A percentile compares a stretch with the other conserved stretches of the same genome.
Evolutionary conservation across 2,797 vertebrate species (phyloP).

Genomic region (Hemitrygon akajei): DNA sequence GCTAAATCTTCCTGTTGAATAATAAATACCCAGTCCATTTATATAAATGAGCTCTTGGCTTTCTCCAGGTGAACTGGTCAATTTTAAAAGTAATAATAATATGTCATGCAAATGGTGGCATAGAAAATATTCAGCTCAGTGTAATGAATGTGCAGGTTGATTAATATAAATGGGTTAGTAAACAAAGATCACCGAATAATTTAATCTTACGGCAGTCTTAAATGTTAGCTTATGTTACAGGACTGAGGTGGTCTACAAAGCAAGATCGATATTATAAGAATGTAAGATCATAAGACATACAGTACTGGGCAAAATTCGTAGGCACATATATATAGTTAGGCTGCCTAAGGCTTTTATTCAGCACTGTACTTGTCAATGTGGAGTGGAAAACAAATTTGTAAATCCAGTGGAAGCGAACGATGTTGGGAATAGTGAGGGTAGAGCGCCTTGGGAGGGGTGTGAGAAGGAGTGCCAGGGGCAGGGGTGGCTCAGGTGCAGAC

Average conservation of each 20-base stretch:
- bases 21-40: conserved; percentile 29
- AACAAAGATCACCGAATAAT: conserved; percentile 10
- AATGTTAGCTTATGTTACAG: neutral
- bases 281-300: neutral
- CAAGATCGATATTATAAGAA: neutral
- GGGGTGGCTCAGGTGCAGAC: too few species aligned
- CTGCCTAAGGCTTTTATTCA: too few species aligned
- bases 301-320: too few species aligned
- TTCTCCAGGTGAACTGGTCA: conserved; percentile 29
- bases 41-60: conserved; percentile 34
- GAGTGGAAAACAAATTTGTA: too few species aligned
- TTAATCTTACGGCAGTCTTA: neutral
- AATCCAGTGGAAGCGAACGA: too few species aligned
- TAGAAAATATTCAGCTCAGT: neutral
- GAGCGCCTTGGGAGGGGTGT: too few species aligned
- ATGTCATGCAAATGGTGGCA: neutral
- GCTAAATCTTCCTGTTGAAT: conserved; percentile 30
- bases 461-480: too few species aligned
- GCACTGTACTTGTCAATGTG: too few species aligned
- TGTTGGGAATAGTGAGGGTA: too few species aligned
- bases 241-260: neutral
- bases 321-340: too few species aligned
- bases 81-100: conserved; percentile 28
- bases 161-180: conserved; percentile 16
- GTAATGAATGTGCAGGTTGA: conserved; percentile 26